Evolutionary conservation across 2,113 vertebrate species (phyloP), one percentile per base, ranked within the genome.

Genomic region (Vulpes lagopus): DNA sequence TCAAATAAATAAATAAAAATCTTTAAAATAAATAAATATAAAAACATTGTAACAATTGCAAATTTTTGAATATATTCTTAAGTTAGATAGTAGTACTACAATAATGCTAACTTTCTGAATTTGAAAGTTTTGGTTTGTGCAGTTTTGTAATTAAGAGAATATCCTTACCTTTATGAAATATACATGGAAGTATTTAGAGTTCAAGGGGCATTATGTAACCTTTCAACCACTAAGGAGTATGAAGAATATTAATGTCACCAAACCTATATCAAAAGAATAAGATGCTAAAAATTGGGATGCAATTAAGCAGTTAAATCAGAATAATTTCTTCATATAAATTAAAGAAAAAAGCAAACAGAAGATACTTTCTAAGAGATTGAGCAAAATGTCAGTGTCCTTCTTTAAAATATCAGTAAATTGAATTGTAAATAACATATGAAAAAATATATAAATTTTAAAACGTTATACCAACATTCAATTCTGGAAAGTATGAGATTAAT

Each of bases 331-430:
- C 11, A 67, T 35, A 30, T 84, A 69, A 59, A 67, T 81, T 64
- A 30, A 90, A 86, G 62, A 86, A 91, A 90, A 51, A 76, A 87
- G 5, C 32, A 76, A 96, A 22, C 23, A 82, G 32, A 92, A 78
- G 11, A 49, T 38, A 71, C 5, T 94, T 90, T 83, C 35, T 43
- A 43, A 20, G 25, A 89, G 1, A 38, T n/a, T 82, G 14, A 27
- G 20, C 3, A 92, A 79, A 79, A 69, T 22, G 71, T 49, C 5
- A 53, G 22, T n/a, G 0, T 74, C 12, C 35, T 79, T 59, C 14
- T 84, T 86, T 64, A n/a, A 6, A 35, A 65, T 65, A 65, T 62
- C 38, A 82, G 11, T n/a, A 96, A 89, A 57, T 30, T 84, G 6
- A 95, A 92, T 32, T 65, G 10, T 49, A 92, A 83, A 55, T 38